These are phyloP conservation scores for Melanophora roralis DNA, from an alignment of 2,888 invertebrate species.

Conservation along the genomic window DNA sequence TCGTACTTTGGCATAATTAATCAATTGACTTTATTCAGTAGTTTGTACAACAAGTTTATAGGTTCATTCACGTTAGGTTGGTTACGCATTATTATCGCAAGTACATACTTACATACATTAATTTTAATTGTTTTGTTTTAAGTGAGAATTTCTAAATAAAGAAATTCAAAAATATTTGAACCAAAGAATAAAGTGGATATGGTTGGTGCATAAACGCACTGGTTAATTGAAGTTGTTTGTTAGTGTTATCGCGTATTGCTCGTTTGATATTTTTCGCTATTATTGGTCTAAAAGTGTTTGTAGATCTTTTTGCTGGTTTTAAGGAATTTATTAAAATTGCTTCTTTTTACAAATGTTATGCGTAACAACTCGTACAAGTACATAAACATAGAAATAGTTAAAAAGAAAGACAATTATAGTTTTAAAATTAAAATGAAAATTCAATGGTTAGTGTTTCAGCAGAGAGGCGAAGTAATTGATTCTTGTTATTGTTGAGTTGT, in stretches of 20 bases:
- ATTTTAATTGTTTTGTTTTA: no score
- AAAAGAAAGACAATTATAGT: background rate
- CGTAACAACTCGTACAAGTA: background rate
- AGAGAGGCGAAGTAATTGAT: background rate
- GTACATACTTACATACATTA: no score
- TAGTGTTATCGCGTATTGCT: constrained; percentile 2
- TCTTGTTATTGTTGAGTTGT: no score
- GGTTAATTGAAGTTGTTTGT: constrained; percentile 24
- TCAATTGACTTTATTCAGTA: background rate
- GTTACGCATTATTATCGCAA: constrained; percentile 37
- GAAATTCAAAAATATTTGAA: no score
- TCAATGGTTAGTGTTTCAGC: background rate
- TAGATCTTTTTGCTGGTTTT: background rate
- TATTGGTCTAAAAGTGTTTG: background rate
- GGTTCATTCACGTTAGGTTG: constrained; percentile 35
- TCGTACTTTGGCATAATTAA: constrained; percentile 37
- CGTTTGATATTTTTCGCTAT: background rate
- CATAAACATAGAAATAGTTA: constrained; percentile 14
- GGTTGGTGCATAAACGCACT: constrained; percentile 28
- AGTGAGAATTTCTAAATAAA: no score
- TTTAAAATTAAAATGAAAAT: constrained; percentile 1
- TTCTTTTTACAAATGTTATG: constrained; percentile 1
- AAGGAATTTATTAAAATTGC: background rate
- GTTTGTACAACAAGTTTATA: background rate
- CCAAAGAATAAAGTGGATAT: background rate